Conservation (phyloP, 2,888 invertebrate species). For the Pachydiplax longipennis region DNA sequence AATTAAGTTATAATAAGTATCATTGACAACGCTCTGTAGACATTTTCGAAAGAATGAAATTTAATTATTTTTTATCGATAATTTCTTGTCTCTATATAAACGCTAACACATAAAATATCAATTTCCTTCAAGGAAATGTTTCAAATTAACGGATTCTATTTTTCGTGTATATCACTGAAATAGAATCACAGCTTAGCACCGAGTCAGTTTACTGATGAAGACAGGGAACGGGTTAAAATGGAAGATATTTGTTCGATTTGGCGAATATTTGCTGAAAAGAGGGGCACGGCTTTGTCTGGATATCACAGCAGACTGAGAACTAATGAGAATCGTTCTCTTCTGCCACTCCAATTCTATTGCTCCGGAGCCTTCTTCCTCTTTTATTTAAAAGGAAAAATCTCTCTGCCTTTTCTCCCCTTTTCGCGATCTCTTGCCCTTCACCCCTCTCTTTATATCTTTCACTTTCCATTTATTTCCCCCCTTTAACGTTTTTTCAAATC, state of each 20-base stretch:
- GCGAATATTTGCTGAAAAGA: not conserved
- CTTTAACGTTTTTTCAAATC: not conserved
- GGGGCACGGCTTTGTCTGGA: not conserved
- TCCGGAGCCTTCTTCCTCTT: not conserved
- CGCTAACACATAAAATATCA: too few relatives aligned
- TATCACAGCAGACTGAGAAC: slow-evolving; percentile 21
- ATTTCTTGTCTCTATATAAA: too few relatives aligned
- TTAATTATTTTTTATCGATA: too few relatives aligned
- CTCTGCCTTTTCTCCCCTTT: not conserved
- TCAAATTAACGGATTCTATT: not conserved
- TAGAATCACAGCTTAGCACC: not conserved
- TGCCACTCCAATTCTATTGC: not conserved
- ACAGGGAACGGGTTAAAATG: not conserved
- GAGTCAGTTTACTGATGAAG: not conserved
- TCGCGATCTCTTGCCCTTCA: not conserved
- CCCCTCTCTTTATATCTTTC: not conserved
- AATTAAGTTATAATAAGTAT: too few relatives aligned
- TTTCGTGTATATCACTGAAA: not conserved
- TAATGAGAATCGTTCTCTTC: slow-evolving; percentile 35
- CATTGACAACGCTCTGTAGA: too few relatives aligned
- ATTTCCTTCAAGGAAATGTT: not conserved
- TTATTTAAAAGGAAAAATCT: not conserved
- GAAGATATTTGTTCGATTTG: not conserved
- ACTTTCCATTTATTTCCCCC: not conserved
- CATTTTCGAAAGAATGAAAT: too few relatives aligned